A percentile compares a stretch with the other conserved stretches of the same genome.
phyloP scores from a whole-genome alignment of 2,797 vertebrate genomes.

The Anabacerthia variegaticeps region DNA sequence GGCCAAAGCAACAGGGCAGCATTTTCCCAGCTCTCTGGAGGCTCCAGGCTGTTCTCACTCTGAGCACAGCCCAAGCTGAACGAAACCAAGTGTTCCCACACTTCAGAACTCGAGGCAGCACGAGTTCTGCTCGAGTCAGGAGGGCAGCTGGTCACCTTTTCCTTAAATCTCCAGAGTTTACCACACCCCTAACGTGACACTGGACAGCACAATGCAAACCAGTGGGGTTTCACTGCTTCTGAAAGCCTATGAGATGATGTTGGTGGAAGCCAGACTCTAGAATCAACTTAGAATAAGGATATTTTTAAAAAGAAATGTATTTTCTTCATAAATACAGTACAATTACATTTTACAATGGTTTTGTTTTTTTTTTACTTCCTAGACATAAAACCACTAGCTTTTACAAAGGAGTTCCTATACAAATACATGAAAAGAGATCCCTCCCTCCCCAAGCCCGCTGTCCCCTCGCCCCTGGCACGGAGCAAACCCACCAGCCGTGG shows the following conservation, averaged over 20 bases:
- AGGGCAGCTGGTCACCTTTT: neutral
- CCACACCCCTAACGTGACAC: neutral
- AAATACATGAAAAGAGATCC: slow-evolving; percentile 46
- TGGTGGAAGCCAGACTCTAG: neutral
- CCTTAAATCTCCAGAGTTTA: neutral
- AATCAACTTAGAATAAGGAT: neutral
- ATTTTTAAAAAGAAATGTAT: slow-evolving; percentile 70
- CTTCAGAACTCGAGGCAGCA: neutral
- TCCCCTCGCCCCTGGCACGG: neutral
- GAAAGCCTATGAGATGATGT: neutral
- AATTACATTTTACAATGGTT: slow-evolving; percentile 65
- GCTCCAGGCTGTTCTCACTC: neutral
- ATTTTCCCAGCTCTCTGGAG: neutral
- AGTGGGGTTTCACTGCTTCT: neutral
- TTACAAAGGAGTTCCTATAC: slow-evolving; percentile 67
- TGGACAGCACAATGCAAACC: neutral
- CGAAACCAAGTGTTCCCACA: neutral
- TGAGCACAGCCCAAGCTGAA: neutral
- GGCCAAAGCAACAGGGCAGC: neutral
- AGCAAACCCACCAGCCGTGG: neutral
- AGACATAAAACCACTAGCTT: slow-evolving; percentile 67
- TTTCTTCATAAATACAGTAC: slow-evolving; percentile 76
- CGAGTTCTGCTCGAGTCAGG: neutral
- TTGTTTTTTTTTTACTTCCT: slow-evolving; percentile 49
- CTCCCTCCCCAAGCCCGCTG: neutral